phyloP scores from a whole-genome alignment of 2,113 vertebrate species.

The Symphodus melops region DNA sequence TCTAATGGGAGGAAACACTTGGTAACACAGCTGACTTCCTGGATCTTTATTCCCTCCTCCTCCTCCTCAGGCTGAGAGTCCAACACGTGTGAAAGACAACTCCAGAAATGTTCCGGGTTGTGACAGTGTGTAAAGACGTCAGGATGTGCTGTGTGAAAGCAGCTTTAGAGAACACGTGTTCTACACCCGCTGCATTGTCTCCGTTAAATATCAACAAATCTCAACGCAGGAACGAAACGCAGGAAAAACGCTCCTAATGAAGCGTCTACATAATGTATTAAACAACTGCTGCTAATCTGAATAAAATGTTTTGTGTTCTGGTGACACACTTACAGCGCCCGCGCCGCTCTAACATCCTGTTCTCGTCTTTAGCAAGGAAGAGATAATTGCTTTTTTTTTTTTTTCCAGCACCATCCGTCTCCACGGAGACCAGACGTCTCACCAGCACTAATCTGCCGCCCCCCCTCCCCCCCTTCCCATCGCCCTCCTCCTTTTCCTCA shows the following conservation, averaged over 20 bases:
- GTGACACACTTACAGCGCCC: slow-evolving; percentile 71
- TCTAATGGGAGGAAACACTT: neutral
- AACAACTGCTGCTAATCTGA: slow-evolving; percentile 63
- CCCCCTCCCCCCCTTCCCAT: slow-evolving; percentile 13
- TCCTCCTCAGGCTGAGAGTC: too few species aligned
- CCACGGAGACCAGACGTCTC: slow-evolving; percentile 79
- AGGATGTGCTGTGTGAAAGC: neutral
- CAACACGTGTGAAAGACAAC: neutral
- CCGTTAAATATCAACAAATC: slow-evolving; percentile 36
- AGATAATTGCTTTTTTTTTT: slow-evolving; percentile 81
- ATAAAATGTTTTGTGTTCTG: slow-evolving; percentile 56
- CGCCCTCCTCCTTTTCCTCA: slow-evolving; percentile 33
- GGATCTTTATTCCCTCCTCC: too few species aligned
- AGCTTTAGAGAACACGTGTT: slow-evolving; percentile 1
- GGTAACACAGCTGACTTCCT: neutral
- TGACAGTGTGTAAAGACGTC: neutral
- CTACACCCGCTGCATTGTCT: slow-evolving; percentile 30
- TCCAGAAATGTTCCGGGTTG: neutral
- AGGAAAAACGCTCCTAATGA: slow-evolving; percentile 48
- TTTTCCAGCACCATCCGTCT: slow-evolving; percentile 76
- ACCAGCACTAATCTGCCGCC: slow-evolving; percentile 61
- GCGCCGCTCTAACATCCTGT: slow-evolving; percentile 62
- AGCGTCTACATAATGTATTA: slow-evolving; percentile 58
- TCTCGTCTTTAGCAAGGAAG: slow-evolving; percentile 71
- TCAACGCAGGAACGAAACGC: slow-evolving; percentile 33